phyloP scores from a whole-genome alignment of 1,140 invertebrate genomes.

The Halesus radiatus region DNA sequence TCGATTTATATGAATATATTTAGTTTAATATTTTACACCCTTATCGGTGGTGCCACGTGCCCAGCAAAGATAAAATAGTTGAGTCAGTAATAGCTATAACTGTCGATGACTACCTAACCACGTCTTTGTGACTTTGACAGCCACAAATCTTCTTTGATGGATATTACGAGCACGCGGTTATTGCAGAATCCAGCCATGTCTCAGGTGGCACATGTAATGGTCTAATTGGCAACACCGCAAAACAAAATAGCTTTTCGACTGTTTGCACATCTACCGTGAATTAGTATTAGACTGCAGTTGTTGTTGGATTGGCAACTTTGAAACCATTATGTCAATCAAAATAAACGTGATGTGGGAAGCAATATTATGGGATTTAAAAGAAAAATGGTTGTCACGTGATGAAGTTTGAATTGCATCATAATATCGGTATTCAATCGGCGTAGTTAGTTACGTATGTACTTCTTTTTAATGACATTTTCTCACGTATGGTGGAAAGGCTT shows the following conservation, averaged over 20 bases:
- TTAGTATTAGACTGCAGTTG: neutral
- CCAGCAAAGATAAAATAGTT: no score
- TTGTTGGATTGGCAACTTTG: neutral
- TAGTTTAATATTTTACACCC: no score
- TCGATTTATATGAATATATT: no score
- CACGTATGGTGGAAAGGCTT: no score
- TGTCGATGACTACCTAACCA: neutral
- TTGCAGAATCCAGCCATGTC: neutral
- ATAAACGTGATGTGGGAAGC: no score
- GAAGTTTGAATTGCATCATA: no score
- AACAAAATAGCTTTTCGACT: neutral
- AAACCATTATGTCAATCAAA: neutral
- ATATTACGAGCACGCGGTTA: neutral
- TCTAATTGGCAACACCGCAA: constrained; percentile 12
- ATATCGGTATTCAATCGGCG: no score
- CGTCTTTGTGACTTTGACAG: neutral
- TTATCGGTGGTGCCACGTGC: no score
- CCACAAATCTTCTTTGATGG: neutral
- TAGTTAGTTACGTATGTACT: no score
- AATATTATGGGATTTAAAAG: no score
- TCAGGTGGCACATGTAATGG: neutral
- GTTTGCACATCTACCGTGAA: neutral
- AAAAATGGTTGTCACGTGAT: no score
- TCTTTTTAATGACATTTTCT: no score
- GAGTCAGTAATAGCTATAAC: neutral